phyloP scores from a whole-genome alignment of 2,113 vertebrate genomes.

The Leucosticte australis region DNA sequence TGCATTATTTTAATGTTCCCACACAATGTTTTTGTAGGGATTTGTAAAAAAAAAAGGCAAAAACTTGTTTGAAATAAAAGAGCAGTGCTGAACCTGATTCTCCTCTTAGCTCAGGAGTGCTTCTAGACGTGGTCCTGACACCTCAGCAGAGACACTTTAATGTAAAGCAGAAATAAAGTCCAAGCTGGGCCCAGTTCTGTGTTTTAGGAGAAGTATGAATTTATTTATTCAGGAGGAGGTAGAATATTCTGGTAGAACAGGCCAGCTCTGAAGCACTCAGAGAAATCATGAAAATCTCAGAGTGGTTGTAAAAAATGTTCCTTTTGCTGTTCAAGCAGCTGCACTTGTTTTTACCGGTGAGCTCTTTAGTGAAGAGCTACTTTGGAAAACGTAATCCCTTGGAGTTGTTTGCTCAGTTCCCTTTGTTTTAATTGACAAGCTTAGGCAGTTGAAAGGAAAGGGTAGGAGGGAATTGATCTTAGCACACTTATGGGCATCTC shows the following conservation, averaged over 20 bases:
- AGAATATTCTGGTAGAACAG: neutral
- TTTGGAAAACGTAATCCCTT: slow-evolving; percentile 19
- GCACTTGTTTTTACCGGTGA: neutral
- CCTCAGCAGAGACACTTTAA: neutral
- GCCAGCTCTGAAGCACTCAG: neutral
- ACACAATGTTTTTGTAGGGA: neutral
- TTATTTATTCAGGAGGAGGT: neutral
- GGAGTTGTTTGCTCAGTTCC: slow-evolving; percentile 34
- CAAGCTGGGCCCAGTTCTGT: neutral
- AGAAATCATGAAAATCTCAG: neutral
- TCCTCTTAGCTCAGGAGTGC: neutral
- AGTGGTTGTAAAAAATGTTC: slow-evolving; percentile 3
- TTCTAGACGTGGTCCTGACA: neutral
- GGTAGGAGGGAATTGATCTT: slow-evolving; percentile 20
- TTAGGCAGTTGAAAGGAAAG: slow-evolving; percentile 6
- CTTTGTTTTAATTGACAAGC: slow-evolving; percentile 39
- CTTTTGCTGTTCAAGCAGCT: neutral
- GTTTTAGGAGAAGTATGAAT: neutral
- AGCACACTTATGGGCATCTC: slow-evolving; percentile 4
- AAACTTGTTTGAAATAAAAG: neutral
- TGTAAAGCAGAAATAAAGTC: neutral
- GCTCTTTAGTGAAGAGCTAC: slow-evolving; percentile 17
- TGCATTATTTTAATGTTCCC: neutral
- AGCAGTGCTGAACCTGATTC: neutral
- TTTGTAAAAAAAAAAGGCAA: neutral